Base-by-base conservation (phyloP, 2,113 vertebrate genomes). In the Zosterops hypoxanthus region DNA sequence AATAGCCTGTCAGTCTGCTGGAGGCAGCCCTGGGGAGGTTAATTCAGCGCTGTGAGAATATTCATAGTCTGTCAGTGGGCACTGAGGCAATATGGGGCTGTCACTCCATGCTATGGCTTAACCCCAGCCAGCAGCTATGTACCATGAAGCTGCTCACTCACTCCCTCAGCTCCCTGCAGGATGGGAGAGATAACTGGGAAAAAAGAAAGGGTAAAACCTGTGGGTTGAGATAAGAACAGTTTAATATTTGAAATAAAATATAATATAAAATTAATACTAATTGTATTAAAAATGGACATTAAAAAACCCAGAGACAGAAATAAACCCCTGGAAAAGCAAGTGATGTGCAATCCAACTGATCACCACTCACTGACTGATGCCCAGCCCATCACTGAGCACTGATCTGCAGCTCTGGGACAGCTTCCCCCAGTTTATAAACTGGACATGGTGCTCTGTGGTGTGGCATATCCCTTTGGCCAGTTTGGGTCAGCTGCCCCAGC, bases 81-180 rank as follows among this genome's bases (percentile, higher is more conserved):
- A 18, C 46, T 26, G 29, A 75, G 60, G 77, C 49, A 34, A 59
- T 14, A 59, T 6, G 8, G 34, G 39, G 31, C n/a, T 6, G 3
- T 55, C 85, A 49, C 69, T 94, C 26, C 42, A 2, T 56, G 63
- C n/a, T 8, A 31, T 50, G 42, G 49, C 33, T 70, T 50, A 83
- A 50, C 31, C 56, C 41, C 56, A 77, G 63, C 41, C 71, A 83
- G 79, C 41, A 76, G 41, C 63, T 69, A 23, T 55, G 47, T 15
- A 16, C 41, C 34, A 28, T 12, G 42, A 77, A 33, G 49, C 63
- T 61, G 84, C 64, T 86, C 0, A 0, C 23, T 82, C 31, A 11
- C 25, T 63, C 34, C 18, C 70, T 33, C 0, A 1, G 31, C 20
- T 46, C 50, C 68, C 12, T 3, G 6, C 0, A 2, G 77, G 68